Percentiles rank a stretch among this genome's conserved stretches.
Conservation (phyloP, 1,140 invertebrate genomes). For the Parasteatoda tepidariorum region DNA sequence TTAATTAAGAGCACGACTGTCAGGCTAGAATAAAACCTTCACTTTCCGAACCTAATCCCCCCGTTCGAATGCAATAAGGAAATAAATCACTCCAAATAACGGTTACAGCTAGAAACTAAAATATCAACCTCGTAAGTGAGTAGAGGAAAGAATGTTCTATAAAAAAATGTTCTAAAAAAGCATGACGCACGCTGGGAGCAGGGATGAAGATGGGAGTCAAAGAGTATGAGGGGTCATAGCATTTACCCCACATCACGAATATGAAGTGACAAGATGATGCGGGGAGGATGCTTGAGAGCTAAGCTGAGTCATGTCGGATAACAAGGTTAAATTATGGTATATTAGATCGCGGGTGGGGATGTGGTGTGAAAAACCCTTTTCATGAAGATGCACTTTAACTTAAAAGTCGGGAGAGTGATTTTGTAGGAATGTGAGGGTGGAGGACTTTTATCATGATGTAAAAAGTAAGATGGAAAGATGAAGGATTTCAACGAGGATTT, state of each 20-base stretch:
- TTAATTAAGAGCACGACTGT: constrained; percentile 25
- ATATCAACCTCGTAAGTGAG: not conserved
- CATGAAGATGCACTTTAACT: not conserved
- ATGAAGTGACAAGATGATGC: constrained; percentile 41
- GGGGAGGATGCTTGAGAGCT: not conserved
- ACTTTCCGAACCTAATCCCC: constrained; percentile 18
- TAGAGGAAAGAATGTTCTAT: not conserved
- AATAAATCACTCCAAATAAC: not conserved
- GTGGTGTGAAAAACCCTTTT: not conserved
- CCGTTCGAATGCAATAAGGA: not conserved
- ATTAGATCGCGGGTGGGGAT: not conserved
- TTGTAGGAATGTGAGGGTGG: no score
- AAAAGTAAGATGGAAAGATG: no score
- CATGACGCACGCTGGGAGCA: not conserved
- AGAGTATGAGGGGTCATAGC: not conserved
- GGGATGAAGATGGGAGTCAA: not conserved
- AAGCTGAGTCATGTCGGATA: constrained; percentile 37
- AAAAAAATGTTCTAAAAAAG: not conserved
- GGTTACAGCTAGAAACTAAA: not conserved
- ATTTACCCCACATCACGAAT: not conserved
- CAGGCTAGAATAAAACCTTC: constrained; percentile 23
- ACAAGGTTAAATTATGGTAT: constrained; percentile 47
- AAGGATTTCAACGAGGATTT: no score
- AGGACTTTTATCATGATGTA: no score
- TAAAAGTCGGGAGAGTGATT: no score